Evolutionary conservation across 1,140 invertebrate genomes (phyloP).

Genomic region (Zaprionus ornatus): DNA sequence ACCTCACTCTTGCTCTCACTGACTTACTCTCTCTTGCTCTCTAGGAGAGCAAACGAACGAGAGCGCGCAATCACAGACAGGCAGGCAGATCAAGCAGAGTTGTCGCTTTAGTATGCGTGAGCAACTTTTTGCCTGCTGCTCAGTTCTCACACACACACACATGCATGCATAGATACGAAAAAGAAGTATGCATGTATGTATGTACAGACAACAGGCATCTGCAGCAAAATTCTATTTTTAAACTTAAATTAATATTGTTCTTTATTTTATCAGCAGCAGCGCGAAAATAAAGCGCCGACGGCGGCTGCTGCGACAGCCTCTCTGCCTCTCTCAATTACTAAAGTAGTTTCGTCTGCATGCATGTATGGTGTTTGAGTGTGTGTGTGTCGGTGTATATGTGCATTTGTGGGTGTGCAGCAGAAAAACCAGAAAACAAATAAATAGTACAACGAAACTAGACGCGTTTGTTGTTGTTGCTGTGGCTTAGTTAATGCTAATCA

Average conservation of each 20-base stretch:
- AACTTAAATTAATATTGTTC: conserved; percentile 82
- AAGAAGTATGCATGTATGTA: conserved; percentile 17
- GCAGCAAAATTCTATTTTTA: conserved; percentile 78
- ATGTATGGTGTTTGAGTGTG: conserved; percentile 12
- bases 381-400: conserved; percentile 22
- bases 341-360: neutral
- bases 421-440: conserved; percentile 76
- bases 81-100: conserved; percentile 47
- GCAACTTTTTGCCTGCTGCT: conserved; percentile 50
- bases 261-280: conserved; percentile 79
- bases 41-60: conserved; percentile 29
- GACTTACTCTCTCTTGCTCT: neutral
- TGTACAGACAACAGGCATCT: conserved; percentile 74
- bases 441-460: conserved; percentile 74
- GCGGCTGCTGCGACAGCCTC: conserved; percentile 61
- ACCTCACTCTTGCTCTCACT: neutral
- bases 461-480: conserved; percentile 31
- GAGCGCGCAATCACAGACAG: conserved; percentile 56
- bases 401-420: conserved; percentile 39
- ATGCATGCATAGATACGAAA: conserved; percentile 8
- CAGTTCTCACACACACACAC: conserved; percentile 30
- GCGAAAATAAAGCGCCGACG: conserved; percentile 71
- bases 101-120: conserved; percentile 42
- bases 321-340: conserved; percentile 16
- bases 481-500: conserved; percentile 60